Conservation (phyloP, 2,888 invertebrate species). For the Tachina grossa region DNA sequence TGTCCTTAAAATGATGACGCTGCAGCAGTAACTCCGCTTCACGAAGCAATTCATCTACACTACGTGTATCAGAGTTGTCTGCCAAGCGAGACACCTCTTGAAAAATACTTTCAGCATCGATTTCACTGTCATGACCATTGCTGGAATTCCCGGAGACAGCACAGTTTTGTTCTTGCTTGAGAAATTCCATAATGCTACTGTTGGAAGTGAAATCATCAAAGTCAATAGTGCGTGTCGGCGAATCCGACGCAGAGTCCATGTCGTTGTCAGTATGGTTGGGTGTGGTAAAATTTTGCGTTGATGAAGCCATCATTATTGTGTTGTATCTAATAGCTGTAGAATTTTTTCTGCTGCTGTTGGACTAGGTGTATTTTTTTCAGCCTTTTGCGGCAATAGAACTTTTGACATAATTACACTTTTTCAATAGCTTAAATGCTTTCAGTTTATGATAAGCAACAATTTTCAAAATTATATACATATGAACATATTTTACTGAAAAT, state of each 20-base stretch:
- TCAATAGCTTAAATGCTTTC: background rate
- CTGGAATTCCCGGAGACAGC: slow-evolving; percentile 66
- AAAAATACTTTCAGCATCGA: slow-evolving; percentile 87
- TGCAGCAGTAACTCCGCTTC: slow-evolving; percentile 84
- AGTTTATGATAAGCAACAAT: background rate
- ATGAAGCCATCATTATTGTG: slow-evolving; percentile 66
- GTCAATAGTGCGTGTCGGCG: slow-evolving; percentile 69
- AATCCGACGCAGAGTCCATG: slow-evolving; percentile 34
- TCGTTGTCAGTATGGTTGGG: slow-evolving; percentile 41
- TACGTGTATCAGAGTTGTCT: slow-evolving; percentile 83
- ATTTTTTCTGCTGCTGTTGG: slow-evolving; percentile 44
- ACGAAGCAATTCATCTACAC: slow-evolving; percentile 85
- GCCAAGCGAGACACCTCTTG: slow-evolving; percentile 87
- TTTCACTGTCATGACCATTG: slow-evolving; percentile 75
- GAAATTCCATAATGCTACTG: slow-evolving; percentile 82
- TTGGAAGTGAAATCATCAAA: slow-evolving; percentile 80
- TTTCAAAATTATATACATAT: too few relatives aligned
- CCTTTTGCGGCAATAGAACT: slow-evolving; percentile 76
- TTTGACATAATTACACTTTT: slow-evolving; percentile 75
- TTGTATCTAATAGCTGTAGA: slow-evolving; percentile 37
- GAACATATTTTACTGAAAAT: too few relatives aligned
- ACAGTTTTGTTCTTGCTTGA: slow-evolving; percentile 81
- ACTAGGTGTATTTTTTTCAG: slow-evolving; percentile 53
- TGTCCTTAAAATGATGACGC: slow-evolving; percentile 76
- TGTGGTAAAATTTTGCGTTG: slow-evolving; percentile 54